Conservation (phyloP, 2,113 vertebrate genomes). For the Albula goreensis region DNA sequence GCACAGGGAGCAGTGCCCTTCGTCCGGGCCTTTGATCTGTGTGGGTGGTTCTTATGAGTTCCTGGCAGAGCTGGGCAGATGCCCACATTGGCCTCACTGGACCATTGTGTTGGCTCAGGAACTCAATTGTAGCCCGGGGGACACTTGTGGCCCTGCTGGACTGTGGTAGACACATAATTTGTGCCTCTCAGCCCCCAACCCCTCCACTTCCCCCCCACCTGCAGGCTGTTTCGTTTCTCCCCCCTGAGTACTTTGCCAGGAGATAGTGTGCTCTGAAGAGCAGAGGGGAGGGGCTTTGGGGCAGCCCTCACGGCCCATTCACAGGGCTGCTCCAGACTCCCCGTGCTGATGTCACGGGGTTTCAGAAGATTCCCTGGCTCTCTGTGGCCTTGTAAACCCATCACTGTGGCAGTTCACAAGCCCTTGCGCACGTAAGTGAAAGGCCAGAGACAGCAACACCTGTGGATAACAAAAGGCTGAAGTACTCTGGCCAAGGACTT, state of each 20-base stretch:
- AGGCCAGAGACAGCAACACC: neutral
- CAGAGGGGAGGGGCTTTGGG: no score
- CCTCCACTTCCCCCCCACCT: neutral
- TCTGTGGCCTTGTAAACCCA: neutral
- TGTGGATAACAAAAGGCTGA: no score
- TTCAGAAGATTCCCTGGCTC: neutral
- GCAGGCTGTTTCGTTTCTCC: neutral
- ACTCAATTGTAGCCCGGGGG: neutral
- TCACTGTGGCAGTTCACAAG: neutral
- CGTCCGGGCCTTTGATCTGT: neutral
- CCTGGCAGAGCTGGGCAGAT: neutral
- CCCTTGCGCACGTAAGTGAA: neutral
- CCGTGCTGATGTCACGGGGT: neutral
- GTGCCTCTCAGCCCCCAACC: neutral
- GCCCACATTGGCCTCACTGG: neutral
- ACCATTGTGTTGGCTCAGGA: neutral
- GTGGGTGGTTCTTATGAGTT: neutral
- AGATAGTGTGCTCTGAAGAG: neutral
- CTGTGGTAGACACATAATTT: neutral
- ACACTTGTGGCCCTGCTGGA: constrained; percentile 7
- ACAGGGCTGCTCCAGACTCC: neutral
- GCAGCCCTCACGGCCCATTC: neutral
- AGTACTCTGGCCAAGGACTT: no score
- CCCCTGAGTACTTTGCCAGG: neutral
- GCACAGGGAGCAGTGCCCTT: neutral